Evolutionary conservation across 2,113 vertebrate species (phyloP), one percentile per base, ranked within the genome.

Genomic region (Pycnonotus jocosus): DNA sequence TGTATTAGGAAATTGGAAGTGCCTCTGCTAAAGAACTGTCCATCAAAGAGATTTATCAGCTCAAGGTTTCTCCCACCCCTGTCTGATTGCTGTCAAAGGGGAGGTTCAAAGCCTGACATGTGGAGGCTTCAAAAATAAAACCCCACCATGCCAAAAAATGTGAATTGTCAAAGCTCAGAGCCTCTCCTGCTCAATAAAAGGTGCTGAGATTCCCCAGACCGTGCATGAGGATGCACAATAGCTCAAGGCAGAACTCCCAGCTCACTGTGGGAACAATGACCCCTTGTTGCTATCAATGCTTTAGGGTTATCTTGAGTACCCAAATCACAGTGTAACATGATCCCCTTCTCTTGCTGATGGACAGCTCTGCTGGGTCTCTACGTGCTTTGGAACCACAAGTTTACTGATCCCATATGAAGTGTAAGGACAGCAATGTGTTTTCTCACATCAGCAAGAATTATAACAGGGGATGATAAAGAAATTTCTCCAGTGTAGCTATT

Each of bases 201-300:
- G 56, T 33, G 69, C 88, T 95, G 77, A 69, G 44, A 38, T 93
- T 89, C 85, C 92, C 65, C 91, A 64, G 58, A 15, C 70, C 7
- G 3, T 37, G 65, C 54, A 35, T 44, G 38, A n/a, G 57, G 73
- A 56, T 70, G 28, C 47, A 44, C 84, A 92, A 72, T 60, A 81
- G 95, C 91, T 90, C 56, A 78, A 90, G 78, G 56, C 91, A 93
- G 86, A 92, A 61, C 93, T 94, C 93, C 68, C 83, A 81, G 62
- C 88, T 88, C 0, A 0, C 65, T 86, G 64, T 54, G 15, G 88
- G 79, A 96, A 68, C 82, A 81, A 37, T 57, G 61, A 81, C 84
- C 80, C 73, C 86, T 74, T 42, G 28, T 76, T 91, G 86, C 72
- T 91, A 38, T 95, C 86, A 71, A 1, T 82, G 81, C 76, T 82